These are phyloP conservation scores for Phania funesta DNA, from an alignment of 2,888 invertebrate species.

Conservation along the genomic window DNA sequence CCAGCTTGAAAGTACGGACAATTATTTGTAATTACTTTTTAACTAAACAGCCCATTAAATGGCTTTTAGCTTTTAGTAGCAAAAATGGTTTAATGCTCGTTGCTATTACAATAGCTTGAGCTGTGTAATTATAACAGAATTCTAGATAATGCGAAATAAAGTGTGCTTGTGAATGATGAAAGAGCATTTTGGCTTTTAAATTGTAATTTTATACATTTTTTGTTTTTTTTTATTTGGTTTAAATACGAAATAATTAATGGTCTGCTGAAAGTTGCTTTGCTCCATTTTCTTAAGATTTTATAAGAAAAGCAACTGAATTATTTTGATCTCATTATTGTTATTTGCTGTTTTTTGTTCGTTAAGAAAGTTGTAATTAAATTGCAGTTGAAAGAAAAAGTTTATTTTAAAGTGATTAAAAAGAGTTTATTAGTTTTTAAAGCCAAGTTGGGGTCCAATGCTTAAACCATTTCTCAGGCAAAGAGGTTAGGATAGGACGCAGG, in stretches of 20 bases:
- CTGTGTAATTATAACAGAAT: slow-evolving; percentile 59
- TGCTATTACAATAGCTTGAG: slow-evolving; percentile 7
- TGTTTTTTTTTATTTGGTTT: background rate
- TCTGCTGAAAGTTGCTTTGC: slow-evolving; percentile 39
- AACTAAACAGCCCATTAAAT: slow-evolving; percentile 64
- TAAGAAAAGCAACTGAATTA: background rate
- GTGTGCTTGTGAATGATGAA: slow-evolving; percentile 3
- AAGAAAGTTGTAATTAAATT: slow-evolving; percentile 55
- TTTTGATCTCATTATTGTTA: background rate
- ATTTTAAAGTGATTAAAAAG: background rate
- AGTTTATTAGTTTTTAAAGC: too few species aligned
- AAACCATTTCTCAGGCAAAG: too few species aligned
- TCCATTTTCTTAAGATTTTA: slow-evolving; percentile 31
- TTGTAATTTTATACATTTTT: slow-evolving; percentile 27
- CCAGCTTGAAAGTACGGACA: slow-evolving; percentile 24
- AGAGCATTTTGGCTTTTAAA: slow-evolving; percentile 32
- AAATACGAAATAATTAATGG: slow-evolving; percentile 62
- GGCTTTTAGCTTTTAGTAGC: slow-evolving; percentile 53
- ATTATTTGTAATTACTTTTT: slow-evolving; percentile 63
- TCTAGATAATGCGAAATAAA: slow-evolving; percentile 49
- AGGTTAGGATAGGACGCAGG: too few species aligned
- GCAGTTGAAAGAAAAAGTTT: slow-evolving; percentile 36
- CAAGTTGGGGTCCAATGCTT: too few species aligned
- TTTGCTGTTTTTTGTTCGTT: background rate
- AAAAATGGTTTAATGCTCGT: background rate